Conservation (phyloP, 1,140 invertebrate genomes). For the Drosophila kurseongensis region DNA sequence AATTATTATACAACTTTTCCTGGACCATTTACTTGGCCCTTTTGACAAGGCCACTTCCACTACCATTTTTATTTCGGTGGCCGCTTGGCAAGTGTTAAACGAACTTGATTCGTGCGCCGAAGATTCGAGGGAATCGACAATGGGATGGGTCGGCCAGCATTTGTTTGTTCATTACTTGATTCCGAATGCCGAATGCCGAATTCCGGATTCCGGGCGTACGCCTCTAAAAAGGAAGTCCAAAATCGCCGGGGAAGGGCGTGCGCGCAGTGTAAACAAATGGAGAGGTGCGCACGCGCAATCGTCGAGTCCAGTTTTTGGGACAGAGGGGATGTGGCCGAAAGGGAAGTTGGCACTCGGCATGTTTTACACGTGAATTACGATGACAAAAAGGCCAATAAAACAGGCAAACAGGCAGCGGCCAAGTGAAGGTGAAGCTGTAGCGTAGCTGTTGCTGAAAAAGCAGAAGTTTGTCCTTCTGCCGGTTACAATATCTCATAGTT, state of each 20-base stretch:
- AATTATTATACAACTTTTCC: not conserved
- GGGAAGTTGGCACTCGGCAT: conserved; percentile 40
- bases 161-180: conserved; percentile 68
- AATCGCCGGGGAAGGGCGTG: conserved; percentile 15
- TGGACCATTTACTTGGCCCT: too few species aligned
- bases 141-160: conserved; percentile 8
- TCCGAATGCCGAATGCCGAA: conserved; percentile 5
- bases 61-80: not conserved
- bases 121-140: conserved; percentile 42
- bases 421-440: conserved; percentile 58
- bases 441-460: conserved; percentile 52
- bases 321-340: conserved; percentile 21
- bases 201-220: conserved; percentile 24
- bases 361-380: conserved; percentile 75
- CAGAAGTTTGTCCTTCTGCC: conserved; percentile 45
- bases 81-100: conserved; percentile 11
- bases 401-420: conserved; percentile 12
- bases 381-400: conserved; percentile 75
- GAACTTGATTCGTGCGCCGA: conserved; percentile 18
- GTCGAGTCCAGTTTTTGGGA: conserved; percentile 8
- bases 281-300: conserved; percentile 56
- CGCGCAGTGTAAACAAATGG: conserved; percentile 53
- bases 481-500: conserved; percentile 11
- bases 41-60: not conserved
- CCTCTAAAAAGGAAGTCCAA: conserved; percentile 16